Evolutionary conservation across 1,140 invertebrate genomes (phyloP).

Genomic region (Neodiprion virginianus): DNA sequence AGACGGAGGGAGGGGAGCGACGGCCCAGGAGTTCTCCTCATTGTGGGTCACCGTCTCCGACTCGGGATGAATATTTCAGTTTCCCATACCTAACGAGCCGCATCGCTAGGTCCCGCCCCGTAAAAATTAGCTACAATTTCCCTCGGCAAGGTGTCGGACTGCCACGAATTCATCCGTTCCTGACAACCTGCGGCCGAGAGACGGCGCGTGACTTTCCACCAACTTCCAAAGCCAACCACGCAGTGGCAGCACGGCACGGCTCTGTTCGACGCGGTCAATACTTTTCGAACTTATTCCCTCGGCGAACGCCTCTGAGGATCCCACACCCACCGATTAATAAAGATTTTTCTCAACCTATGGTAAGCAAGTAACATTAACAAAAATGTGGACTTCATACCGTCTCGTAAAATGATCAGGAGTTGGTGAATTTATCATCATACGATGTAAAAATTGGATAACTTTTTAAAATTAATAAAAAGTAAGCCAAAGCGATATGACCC

Average conservation of each 20-base stretch:
- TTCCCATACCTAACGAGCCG: no score
- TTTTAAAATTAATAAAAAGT: no score
- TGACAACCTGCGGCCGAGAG: not conserved
- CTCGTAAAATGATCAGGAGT: no score
- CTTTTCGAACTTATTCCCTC: not conserved
- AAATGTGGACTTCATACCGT: no score
- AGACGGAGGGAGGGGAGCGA: not conserved
- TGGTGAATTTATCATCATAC: no score
- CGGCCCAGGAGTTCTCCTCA: not conserved
- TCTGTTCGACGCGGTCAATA: constrained; percentile 3
- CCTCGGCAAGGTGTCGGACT: no score
- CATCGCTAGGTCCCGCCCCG: no score
- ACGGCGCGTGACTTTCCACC: not conserved
- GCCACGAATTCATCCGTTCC: no score
- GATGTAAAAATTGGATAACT: no score
- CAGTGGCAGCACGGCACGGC: constrained; percentile 47
- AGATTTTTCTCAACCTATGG: not conserved
- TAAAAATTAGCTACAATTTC: no score
- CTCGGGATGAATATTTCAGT: not conserved
- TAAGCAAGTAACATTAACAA: not conserved
- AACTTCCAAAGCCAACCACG: constrained; percentile 10
- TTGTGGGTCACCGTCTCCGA: constrained; percentile 1
- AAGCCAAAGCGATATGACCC: no score
- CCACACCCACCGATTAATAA: not conserved
- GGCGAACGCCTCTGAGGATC: not conserved